Conservation (phyloP, 2,888 invertebrate species). For the Melinopterus prodromus region DNA sequence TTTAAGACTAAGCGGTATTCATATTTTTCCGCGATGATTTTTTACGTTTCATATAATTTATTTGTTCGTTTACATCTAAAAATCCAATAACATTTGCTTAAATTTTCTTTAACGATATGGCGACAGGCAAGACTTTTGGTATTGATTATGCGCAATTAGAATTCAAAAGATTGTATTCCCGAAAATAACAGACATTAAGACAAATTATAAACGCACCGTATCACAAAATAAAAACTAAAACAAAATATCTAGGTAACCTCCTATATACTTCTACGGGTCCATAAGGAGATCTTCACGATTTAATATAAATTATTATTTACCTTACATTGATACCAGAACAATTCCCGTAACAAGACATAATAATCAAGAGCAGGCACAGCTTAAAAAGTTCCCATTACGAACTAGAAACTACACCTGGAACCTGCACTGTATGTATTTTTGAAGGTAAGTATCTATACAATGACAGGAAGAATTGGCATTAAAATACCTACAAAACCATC, state of each 20-base stretch:
- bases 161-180: not conserved
- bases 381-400: not conserved
- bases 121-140: not conserved
- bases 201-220: not conserved
- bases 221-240: conserved; percentile 4
- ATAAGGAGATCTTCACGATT: not conserved
- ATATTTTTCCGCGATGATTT: not conserved
- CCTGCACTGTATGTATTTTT: no score
- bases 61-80: not conserved
- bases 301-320: not conserved
- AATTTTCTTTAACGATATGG: not conserved
- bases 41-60: not conserved
- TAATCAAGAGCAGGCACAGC: not conserved
- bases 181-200: not conserved
- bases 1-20: not conserved
- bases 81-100: not conserved
- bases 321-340: not conserved
- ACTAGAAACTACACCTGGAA: not conserved
- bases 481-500: not conserved
- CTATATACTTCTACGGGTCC: not conserved
- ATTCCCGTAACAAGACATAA: not conserved
- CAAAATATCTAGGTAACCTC: not conserved
- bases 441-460: no score
- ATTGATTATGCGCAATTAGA: not conserved
- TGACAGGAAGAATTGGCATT: no score